Base-by-base conservation (phyloP, 1,140 invertebrate species). In the Sinella curviseta region DNA sequence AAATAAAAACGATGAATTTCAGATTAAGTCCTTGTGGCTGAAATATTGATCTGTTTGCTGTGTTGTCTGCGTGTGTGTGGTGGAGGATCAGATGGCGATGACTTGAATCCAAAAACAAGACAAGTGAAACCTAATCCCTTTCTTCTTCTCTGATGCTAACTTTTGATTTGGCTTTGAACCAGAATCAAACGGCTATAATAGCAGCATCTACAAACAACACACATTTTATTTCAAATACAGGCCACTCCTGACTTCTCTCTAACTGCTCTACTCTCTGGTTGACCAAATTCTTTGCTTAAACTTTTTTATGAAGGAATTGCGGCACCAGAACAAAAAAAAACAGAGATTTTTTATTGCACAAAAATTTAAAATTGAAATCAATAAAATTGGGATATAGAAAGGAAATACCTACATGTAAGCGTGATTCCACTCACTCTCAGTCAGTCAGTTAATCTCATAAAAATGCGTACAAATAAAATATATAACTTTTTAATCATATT, bases 51-150 rank as follows among this genome's bases (percentile, higher is more conserved):
- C 24, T 26, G 65, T n/a, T 65, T 26, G 39, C 8, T 12, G 26
- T 65, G 57, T 65, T 14, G 8, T 14, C 14, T 65, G 57, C 20
- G 39, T 48, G 39, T 48, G 39, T 48, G 39, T 48, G 39, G 39
- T 48, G 20, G 39, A 48, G 8, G 39, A 65, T 12, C 8, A 14
- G 57, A 65, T 26, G 26, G 31, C 24, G 65, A 70, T 70, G 65
- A 70, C 65, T 70, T 14, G 12, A 33, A 70, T 17, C 57, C 8
- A 30, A 70, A 31, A 70, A 14, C 65, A 70, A 70, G 31, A 31
- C 65, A 33, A 70, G 65, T 70, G 65, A 31, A 70, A 70, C 24
- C 26, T 70, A 70, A 70, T 70, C 65, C 24, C 26, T 70, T 70
- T 30, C 2, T 8, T 33, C 39, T 12, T 48, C 39, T 48, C 12